These are phyloP conservation scores for Pagetopsis macropterus DNA, from an alignment of 2,797 vertebrate species.

Conservation along the genomic window DNA sequence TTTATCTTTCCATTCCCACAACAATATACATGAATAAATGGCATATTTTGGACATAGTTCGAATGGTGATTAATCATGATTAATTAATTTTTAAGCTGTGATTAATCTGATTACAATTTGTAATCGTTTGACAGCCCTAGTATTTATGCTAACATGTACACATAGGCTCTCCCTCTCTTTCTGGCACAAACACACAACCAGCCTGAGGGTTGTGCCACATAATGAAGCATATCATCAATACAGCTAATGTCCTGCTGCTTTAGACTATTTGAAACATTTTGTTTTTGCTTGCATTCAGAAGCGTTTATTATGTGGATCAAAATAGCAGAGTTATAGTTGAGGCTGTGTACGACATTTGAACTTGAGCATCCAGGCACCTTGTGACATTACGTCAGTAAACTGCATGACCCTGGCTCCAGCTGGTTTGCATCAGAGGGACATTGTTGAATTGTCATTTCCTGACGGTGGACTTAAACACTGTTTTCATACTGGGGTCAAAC, in stretches of 20 bases:
- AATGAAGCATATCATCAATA: slow-evolving; percentile 25
- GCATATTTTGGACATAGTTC: no score
- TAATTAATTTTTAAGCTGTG: no score
- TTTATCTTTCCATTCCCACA: no score
- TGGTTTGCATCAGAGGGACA: slow-evolving; percentile 13
- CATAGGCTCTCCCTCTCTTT: background rate
- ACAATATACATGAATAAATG: no score
- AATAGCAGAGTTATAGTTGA: background rate
- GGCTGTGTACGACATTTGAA: slow-evolving; percentile 5
- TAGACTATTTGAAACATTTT: background rate
- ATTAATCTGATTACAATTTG: no score
- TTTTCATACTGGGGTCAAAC: background rate
- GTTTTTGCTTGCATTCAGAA: background rate
- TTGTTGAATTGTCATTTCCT: slow-evolving; percentile 24
- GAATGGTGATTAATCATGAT: no score
- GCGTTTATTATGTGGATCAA: background rate
- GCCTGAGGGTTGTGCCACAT: slow-evolving; percentile 12
- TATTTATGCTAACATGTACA: slow-evolving; percentile 23
- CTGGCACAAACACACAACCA: slow-evolving; percentile 23
- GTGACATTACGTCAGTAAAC: slow-evolving; percentile 28
- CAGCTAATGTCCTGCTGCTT: background rate
- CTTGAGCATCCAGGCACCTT: background rate
- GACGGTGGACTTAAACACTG: background rate
- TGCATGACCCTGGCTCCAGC: background rate
- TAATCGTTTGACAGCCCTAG: background rate